These are phyloP conservation scores for human (Homo sapiens) DNA, from an alignment of 2,113 vertebrate species.

Conservation along the genomic window DNA sequence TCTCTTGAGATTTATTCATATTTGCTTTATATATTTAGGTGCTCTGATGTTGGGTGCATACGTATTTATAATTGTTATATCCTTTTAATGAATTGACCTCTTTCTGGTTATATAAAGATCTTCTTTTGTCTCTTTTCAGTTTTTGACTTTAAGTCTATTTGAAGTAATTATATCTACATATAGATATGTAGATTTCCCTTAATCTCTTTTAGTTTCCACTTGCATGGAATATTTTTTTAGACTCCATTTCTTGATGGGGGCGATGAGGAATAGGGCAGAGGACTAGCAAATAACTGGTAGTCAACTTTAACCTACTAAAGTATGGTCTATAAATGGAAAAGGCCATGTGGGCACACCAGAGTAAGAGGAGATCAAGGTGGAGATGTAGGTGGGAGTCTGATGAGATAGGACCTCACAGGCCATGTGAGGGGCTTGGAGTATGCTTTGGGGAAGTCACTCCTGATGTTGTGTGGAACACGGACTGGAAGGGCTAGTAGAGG, in stretches of 20 bases:
- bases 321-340: neutral
- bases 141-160: neutral
- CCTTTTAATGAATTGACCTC: neutral
- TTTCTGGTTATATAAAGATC: neutral
- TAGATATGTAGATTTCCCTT: no score
- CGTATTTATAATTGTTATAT: neutral
- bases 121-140: neutral
- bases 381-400: neutral
- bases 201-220: neutral
- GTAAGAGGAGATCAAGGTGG: neutral
- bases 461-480: neutral
- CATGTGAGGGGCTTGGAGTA: neutral
- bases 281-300: neutral
- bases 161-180: neutral
- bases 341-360: neutral
- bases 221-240: neutral
- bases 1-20: neutral
- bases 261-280: neutral
- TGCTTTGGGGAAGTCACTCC: neutral
- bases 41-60: neutral
- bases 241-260: neutral
- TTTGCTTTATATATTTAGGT: neutral
- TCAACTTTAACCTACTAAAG: neutral
- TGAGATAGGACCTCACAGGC: no score
- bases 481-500: neutral